Conservation (phyloP, 2,797 vertebrate genomes). For the Anguilla marmorata region DNA sequence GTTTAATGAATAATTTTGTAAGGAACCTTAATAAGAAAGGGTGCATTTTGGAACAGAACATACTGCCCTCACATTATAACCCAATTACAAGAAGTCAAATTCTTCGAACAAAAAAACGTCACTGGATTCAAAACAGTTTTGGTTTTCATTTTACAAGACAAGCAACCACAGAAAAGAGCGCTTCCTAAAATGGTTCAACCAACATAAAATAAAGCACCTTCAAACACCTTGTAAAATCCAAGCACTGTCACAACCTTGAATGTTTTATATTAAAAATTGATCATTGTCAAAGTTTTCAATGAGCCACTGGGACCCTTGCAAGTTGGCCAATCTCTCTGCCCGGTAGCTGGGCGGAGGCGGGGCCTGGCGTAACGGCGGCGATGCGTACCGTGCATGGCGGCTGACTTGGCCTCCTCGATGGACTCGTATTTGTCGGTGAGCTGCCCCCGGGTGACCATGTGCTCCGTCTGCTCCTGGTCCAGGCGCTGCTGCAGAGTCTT, state of each 20-base stretch:
- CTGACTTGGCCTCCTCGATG: slow-evolving; percentile 95
- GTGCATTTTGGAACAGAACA: neutral
- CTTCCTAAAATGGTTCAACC: neutral
- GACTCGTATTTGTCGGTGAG: slow-evolving; percentile 96
- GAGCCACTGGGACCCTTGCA: no score
- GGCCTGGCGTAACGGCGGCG: slow-evolving; percentile 37
- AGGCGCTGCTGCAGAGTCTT: slow-evolving; percentile 92
- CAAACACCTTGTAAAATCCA: neutral
- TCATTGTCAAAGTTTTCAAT: neutral
- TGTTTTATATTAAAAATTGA: neutral
- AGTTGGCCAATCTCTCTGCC: no score
- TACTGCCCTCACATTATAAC: neutral
- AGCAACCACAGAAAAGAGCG: neutral
- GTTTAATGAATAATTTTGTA: neutral
- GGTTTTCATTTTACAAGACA: neutral
- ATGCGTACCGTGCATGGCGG: slow-evolving; percentile 90
- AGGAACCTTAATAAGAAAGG: neutral
- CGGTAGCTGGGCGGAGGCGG: neutral
- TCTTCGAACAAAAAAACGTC: neutral
- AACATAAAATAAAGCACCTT: neutral
- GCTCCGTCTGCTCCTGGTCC: slow-evolving; percentile 93
- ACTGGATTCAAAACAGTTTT: no score
- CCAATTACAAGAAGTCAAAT: neutral
- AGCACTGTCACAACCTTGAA: neutral
- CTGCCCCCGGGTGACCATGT: slow-evolving; percentile 88